Evolutionary conservation across 2,888 invertebrate genomes (phyloP), one percentile per base, ranked within the genome.

Genomic region (Sinotaia quadrata): DNA sequence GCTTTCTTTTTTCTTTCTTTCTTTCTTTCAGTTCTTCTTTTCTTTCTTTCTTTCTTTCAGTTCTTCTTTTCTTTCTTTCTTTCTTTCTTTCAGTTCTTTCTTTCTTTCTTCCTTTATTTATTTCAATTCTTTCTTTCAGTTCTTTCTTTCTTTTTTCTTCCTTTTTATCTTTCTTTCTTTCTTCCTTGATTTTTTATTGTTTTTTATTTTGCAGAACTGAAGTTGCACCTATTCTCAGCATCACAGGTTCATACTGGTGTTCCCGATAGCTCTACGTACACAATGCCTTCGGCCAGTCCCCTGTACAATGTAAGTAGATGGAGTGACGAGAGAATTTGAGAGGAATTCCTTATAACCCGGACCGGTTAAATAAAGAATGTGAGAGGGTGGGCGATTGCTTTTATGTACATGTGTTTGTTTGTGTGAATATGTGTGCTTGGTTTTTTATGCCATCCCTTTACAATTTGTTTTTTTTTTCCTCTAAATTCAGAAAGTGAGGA

Each of bases 201-300:
- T 18, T 18, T 41, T 24, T 41, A 21, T 62, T n/a, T 54, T 56
- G 12, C 63, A 63, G 68, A 68, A 29, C 47, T 56, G 27, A 65
- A 65, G 54, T 65, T 65, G 44, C 65, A 56, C 5, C 41, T 63
- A 29, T 49, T 49, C 21, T 49, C 51, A 27, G 31, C 68, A 31
- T 51, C 58, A 4, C 57, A 66, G 57, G 12, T 56, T 12, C 44
- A 47, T 34, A 10, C 34, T 3, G 44, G 31, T 31, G 37, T 51
- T 21, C 49, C 41, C 49, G 60, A 51, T 37, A 56, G 18, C 12
- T 56, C 54, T 2, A 18, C 34, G 24, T 56, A 56, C 54, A 54
- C 56, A 29, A 69, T 69, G 69, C 69, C 69, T 18, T 69, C 69
- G 33, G 69, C 69, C 15, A 69, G 69, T 31, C 69, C 69, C 15